Conservation (phyloP, 1,140 invertebrate genomes). For the Nasonia vitripennis region DNA sequence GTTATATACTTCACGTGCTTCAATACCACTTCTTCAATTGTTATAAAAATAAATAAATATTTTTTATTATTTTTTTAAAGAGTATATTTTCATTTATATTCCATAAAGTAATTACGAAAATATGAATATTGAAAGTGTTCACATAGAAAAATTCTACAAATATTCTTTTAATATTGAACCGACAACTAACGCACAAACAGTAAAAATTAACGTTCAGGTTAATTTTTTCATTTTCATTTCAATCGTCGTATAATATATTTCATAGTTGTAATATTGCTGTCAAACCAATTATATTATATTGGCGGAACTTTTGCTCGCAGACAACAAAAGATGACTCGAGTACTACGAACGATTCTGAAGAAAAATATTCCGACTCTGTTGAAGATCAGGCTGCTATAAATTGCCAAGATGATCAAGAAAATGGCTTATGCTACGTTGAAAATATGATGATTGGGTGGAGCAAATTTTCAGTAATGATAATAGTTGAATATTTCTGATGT, state of each 20-base stretch:
- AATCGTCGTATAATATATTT: neutral
- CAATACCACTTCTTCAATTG: neutral
- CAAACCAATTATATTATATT: neutral
- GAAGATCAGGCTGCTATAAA: slow-evolving; percentile 18
- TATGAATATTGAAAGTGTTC: neutral
- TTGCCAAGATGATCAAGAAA: neutral
- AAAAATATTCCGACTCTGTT: neutral
- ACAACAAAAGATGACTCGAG: neutral
- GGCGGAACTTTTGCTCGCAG: too few species aligned
- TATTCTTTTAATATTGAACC: neutral
- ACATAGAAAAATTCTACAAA: neutral
- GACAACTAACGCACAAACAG: neutral
- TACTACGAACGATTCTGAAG: neutral
- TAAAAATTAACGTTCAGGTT: neutral
- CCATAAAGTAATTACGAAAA: neutral
- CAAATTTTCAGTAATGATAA: slow-evolving; percentile 49
- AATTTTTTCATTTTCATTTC: neutral
- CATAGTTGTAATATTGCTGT: neutral
- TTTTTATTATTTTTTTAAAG: neutral
- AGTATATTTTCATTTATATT: neutral
- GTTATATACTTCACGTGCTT: neutral
- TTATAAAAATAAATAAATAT: neutral
- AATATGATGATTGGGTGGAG: slow-evolving; percentile 61
- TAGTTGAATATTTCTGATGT: neutral
- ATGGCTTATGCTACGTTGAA: slow-evolving; percentile 49